A percentile compares a stretch with the other conserved stretches of the same genome.
Evolutionary conservation across 2,797 vertebrate genomes (phyloP).

Genomic region (Hoplostethus mediterraneus): DNA sequence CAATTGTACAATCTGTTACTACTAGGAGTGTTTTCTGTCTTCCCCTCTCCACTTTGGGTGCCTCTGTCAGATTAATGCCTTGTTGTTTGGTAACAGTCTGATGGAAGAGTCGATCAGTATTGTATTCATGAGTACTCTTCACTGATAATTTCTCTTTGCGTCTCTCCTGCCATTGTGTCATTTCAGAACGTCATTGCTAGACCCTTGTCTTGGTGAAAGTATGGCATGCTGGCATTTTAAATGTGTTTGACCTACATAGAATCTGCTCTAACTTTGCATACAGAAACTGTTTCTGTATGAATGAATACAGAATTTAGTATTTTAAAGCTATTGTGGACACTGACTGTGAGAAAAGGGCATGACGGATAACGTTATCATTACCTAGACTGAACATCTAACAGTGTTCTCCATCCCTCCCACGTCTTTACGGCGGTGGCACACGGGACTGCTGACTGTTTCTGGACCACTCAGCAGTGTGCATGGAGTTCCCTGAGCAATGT

Average conservation of each 20-base stretch:
- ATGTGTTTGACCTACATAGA: no score
- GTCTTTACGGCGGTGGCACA: conserved; percentile 5
- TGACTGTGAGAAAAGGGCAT: neutral
- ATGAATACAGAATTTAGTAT: neutral
- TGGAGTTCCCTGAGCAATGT: conserved; percentile 3
- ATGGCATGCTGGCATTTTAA: conserved; percentile 6
- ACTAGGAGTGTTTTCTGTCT: conserved; percentile 6
- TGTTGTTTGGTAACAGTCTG: neutral
- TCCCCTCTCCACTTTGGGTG: conserved; percentile 13
- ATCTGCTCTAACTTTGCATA: conserved; percentile 21
- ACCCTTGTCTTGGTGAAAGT: neutral
- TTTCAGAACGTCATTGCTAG: conserved; percentile 1
- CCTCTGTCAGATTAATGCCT: conserved; percentile 10
- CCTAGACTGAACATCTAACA: conserved; percentile 17
- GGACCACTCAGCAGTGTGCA: neutral
- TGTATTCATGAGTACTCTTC: conserved; percentile 26
- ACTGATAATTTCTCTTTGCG: conserved; percentile 20
- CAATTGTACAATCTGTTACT: conserved; percentile 7
- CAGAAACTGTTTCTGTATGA: conserved; percentile 6
- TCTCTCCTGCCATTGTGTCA: neutral
- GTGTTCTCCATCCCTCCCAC: conserved; percentile 5
- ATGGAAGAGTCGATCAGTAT: conserved; percentile 47
- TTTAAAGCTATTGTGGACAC: neutral
- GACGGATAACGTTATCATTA: neutral
- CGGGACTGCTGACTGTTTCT: neutral